Percentiles rank a stretch among this genome's conserved stretches.
Conservation (phyloP, 2,797 vertebrate species). For the Siniperca obscura region DNA sequence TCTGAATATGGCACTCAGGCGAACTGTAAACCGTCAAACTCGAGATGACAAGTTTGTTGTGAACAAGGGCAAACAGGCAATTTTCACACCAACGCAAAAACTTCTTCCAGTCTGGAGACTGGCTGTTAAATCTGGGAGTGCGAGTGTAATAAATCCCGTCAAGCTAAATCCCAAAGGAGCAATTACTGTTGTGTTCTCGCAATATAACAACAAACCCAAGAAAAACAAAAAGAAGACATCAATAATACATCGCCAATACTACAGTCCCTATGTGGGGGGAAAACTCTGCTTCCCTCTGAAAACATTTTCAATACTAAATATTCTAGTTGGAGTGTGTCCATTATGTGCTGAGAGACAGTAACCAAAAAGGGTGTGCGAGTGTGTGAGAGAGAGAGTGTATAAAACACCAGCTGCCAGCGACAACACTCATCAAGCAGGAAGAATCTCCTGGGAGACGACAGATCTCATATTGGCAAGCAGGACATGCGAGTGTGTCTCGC, state of each 20-base stretch:
- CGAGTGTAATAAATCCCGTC: constrained; percentile 62
- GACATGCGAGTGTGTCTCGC: constrained; percentile 31
- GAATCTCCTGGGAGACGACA: constrained; percentile 58
- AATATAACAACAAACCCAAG: constrained; percentile 61
- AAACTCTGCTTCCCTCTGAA: constrained; percentile 45
- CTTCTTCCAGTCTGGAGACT: constrained; percentile 50
- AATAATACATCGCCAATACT: constrained; percentile 62
- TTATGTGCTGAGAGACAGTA: constrained; percentile 62
- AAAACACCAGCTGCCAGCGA: constrained; percentile 72
- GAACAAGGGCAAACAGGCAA: constrained; percentile 66
- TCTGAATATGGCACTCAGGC: constrained; percentile 61
- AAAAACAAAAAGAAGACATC: constrained; percentile 72
- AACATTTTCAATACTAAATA: constrained; percentile 64
- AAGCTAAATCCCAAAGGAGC: constrained; percentile 64
- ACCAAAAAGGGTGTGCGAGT: constrained; percentile 33
- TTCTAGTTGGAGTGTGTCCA: constrained; percentile 64
- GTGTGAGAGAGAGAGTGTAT: constrained; percentile 20
- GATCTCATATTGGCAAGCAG: constrained; percentile 60
- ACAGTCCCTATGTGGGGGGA: constrained; percentile 25
- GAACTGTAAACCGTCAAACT: constrained; percentile 66
- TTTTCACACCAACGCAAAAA: constrained; percentile 61
- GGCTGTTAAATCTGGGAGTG: constrained; percentile 62
- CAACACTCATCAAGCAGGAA: constrained; percentile 57
- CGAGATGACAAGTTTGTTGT: constrained; percentile 69
- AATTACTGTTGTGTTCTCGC: constrained; percentile 71